Percentiles rank a stretch among this genome's conserved stretches.
These are phyloP conservation scores for Clivina fossor DNA, from an alignment of 2,888 invertebrate genomes.

Conservation along the genomic window DNA sequence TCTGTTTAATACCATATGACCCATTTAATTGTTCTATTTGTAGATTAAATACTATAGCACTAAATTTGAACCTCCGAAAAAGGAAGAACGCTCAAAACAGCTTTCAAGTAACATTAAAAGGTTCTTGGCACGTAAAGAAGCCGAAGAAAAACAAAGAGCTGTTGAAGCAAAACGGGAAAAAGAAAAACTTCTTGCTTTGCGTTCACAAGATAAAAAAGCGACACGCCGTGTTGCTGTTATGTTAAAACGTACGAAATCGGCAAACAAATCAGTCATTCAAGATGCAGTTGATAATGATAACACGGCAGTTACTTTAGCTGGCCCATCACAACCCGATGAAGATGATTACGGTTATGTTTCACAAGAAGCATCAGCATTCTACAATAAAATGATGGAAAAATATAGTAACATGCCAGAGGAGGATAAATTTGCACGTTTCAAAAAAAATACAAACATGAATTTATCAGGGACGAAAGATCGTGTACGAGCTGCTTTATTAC, in stretches of 20 bases:
- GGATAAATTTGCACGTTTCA: constrained; percentile 62
- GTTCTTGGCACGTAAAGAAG: constrained; percentile 79
- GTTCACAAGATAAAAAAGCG: constrained; percentile 55
- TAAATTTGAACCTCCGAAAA: constrained; percentile 80
- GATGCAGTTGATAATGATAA: constrained; percentile 79
- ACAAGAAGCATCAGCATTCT: constrained; percentile 76
- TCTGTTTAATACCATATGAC: constrained; percentile 19
- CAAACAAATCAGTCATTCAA: constrained; percentile 81
- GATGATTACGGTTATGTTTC: constrained; percentile 92
- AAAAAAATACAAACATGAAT: constrained; percentile 56
- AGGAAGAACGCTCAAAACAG: constrained; percentile 67
- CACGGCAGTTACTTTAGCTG: constrained; percentile 72
- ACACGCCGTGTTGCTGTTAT: constrained; percentile 52
- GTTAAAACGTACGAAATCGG: constrained; percentile 85
- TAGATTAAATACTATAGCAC: constrained; percentile 71
- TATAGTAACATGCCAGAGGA: constrained; percentile 73
- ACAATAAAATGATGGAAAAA: constrained; percentile 83
- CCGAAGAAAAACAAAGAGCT: constrained; percentile 70
- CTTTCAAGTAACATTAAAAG: constrained; percentile 80
- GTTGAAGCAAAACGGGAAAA: constrained; percentile 65
- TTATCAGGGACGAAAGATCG: constrained; percentile 68
- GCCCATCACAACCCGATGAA: constrained; percentile 80
- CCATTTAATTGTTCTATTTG: constrained; percentile 39
- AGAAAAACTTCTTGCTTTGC: constrained; percentile 64
- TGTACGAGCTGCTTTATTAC: constrained; percentile 72